Percentiles rank a stretch among this genome's conserved stretches.
These are phyloP conservation scores for Drosophila eohydei DNA, from an alignment of 2,888 invertebrate species.

Conservation along the genomic window DNA sequence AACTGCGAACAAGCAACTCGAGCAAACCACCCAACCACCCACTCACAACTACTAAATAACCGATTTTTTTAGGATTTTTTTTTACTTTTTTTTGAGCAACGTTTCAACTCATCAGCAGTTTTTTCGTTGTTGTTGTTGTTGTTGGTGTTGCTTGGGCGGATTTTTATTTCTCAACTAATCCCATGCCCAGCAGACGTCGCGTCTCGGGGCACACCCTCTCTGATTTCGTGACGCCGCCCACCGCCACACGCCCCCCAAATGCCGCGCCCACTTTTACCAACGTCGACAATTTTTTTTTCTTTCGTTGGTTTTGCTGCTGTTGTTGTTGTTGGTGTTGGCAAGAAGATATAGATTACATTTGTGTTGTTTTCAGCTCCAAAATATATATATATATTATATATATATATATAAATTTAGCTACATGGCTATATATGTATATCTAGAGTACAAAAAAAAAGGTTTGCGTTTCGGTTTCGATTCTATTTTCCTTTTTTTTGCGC, in stretches of 20 bases:
- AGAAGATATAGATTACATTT: slow-evolving; percentile 76
- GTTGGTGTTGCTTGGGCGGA: slow-evolving; percentile 54
- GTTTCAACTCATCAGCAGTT: slow-evolving; percentile 77
- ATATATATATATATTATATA: slow-evolving; percentile 13
- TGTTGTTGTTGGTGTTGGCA: slow-evolving; percentile 41
- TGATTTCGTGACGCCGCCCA: slow-evolving; percentile 69
- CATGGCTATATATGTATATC: slow-evolving; percentile 15
- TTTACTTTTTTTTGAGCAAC: slow-evolving; percentile 34
- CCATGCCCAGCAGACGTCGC: slow-evolving; percentile 55
- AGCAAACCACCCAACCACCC: slow-evolving; percentile 15
- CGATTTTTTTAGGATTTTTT: slow-evolving; percentile 37
- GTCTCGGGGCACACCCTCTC: slow-evolving; percentile 67
- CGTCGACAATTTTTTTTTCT: slow-evolving; percentile 30
- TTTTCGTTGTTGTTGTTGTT: slow-evolving; percentile 35
- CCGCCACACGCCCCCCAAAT: slow-evolving; percentile 1
- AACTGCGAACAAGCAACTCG: slow-evolving; percentile 29
- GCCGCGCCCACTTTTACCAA: slow-evolving; percentile 20
- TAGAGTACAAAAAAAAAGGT: slow-evolving; percentile 38
- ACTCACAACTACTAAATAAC: slow-evolving; percentile 59
- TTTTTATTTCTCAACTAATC: slow-evolving; percentile 78
- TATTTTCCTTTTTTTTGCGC: slow-evolving; percentile 16
- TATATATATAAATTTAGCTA: slow-evolving; percentile 4
- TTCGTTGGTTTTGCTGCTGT: slow-evolving; percentile 11
- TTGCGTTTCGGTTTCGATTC: slow-evolving; percentile 26
- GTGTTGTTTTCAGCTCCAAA: slow-evolving; percentile 64